Base-by-base conservation (phyloP, 1,140 invertebrate species). In the Penaeus vannamei region DNA sequence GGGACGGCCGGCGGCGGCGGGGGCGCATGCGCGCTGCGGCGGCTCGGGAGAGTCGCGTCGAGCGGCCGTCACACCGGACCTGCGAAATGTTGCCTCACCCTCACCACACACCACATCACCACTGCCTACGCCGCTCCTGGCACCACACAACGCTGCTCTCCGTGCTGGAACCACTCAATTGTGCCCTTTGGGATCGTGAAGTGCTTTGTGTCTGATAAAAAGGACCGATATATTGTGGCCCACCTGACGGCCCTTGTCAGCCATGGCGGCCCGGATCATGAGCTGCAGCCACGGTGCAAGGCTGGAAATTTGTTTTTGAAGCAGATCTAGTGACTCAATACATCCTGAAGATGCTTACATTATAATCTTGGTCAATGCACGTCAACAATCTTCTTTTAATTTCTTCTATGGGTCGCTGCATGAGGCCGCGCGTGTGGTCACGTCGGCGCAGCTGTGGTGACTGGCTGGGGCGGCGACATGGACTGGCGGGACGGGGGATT, bases 381-480 rank as follows among this genome's bases (percentile, higher is more conserved):
- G 87, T 82, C 85, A 90, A 90, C 84, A 91, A 91, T 90, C 87
- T 90, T 87, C 79, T 60, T 91, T 90, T 90, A 77, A 91, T 90
- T 83, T 91, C 89, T 86, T 91, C 91, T 86, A 89, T 87, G 69
- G 91, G 89, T 84, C 87, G 91, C 91, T 91, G 91, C 91, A 91
- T 91, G 89, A 80, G 91, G 89, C 91, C 91, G 91, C 91, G 89
- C 89, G 91, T 90, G 91, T 91, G 84, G 90, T 90, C 91, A 85
- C 91, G 87, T 90, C 89, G 89, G 89, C 91, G 91, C 91, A 90
- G 91, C 91, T 89, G 85, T 91, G 89, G 84, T 91, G 85, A 91
- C 91, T 91, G 91, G 90, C 62, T 89, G 91, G 91, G 89, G 91
- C 89, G 91, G 91, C 91, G 91, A 91, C 91, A 91, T 91, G 91